Evolutionary conservation across 1,140 invertebrate species (phyloP).

Genomic region (Eriocheir sinensis): DNA sequence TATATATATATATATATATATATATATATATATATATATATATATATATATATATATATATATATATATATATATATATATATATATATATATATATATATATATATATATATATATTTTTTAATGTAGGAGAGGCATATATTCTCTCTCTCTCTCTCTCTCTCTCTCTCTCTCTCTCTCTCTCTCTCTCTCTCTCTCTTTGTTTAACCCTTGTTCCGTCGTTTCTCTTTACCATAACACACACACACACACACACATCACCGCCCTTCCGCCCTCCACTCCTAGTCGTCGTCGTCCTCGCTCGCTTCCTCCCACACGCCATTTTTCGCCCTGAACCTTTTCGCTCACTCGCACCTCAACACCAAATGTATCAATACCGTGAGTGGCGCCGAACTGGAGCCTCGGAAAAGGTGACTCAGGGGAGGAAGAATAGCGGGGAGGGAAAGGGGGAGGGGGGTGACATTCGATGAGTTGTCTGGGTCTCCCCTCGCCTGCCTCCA

Average conservation of each 20-base stretch:
- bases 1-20: background rate
- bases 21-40: background rate
- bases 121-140: background rate
- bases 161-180: conserved; percentile 27
- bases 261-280: background rate
- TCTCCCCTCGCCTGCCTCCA: background rate
- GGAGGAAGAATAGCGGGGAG: too few relatives aligned
- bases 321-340: background rate
- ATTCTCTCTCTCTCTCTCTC: background rate
- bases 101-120: too few relatives aligned
- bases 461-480: too few relatives aligned
- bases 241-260: too few relatives aligned
- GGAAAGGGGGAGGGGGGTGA: background rate
- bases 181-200: background rate
- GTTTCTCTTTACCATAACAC: background rate
- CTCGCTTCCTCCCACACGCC: too few relatives aligned
- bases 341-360: background rate
- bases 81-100: conserved; percentile 39
- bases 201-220: too few relatives aligned
- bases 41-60: conserved; percentile 30
- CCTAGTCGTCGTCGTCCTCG: too few relatives aligned
- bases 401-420: background rate
- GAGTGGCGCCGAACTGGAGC: background rate
- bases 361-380: background rate
- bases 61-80: conserved; percentile 30